Evolutionary conservation across 1,140 invertebrate genomes (phyloP).

Genomic region (Anthonomus grandis): DNA sequence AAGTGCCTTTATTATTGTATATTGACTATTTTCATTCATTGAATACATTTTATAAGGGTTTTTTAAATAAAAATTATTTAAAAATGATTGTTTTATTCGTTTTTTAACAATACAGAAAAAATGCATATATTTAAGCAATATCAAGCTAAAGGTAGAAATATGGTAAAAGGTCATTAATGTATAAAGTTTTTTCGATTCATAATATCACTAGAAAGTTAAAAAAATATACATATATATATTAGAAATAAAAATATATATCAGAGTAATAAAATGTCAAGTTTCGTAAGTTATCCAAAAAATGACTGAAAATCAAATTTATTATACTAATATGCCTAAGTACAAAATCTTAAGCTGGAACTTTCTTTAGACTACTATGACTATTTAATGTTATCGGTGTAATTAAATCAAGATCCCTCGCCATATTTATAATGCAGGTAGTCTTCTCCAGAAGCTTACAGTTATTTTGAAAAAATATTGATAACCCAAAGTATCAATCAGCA

Average conservation of each 20-base stretch:
- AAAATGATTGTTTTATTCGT: too few species aligned
- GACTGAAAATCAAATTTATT: too few species aligned
- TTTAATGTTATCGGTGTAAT: conserved; percentile 86
- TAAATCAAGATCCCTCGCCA: conserved; percentile 55
- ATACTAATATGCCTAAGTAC: conserved; percentile 67
- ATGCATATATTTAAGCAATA: too few species aligned
- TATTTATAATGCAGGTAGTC: conserved; percentile 72
- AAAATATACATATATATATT: too few species aligned
- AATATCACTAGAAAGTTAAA: too few species aligned
- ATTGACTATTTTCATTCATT: conserved; percentile 33
- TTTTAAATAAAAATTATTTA: conserved; percentile 39
- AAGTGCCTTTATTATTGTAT: conserved; percentile 37
- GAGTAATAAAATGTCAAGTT: too few species aligned
- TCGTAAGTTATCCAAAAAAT: too few species aligned
- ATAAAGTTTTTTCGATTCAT: too few species aligned
- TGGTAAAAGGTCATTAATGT: too few species aligned
- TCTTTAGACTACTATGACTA: conserved; percentile 96
- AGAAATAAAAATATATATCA: too few species aligned
- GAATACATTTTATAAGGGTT: conserved; percentile 36
- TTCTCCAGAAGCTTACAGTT: conserved; percentile 36
- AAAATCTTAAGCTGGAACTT: conserved; percentile 75
- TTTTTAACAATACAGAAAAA: too few species aligned
- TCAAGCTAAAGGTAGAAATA: too few species aligned
- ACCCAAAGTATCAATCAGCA: conserved; percentile 88
- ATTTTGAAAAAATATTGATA: conserved; percentile 78